phyloP scores from a whole-genome alignment of 2,113 vertebrate species.

The Perca schrenkii region DNA sequence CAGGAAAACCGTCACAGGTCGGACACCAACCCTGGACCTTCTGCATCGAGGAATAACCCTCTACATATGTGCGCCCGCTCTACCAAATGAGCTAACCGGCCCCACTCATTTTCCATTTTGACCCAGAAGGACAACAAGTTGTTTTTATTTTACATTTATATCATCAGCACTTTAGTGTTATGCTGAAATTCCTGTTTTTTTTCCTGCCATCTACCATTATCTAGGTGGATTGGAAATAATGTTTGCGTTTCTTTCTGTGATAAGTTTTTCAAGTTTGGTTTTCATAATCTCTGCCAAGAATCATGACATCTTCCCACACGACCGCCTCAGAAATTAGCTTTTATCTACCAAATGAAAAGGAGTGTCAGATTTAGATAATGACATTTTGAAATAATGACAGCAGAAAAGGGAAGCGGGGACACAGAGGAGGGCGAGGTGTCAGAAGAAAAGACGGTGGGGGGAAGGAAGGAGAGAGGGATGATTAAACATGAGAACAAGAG shows the following conservation, averaged over 20 bases:
- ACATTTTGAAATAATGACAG: conserved; percentile 35
- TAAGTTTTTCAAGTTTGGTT: neutral
- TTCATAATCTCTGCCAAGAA: conserved; percentile 16
- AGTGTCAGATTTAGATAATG: conserved; percentile 26
- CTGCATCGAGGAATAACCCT: too few species aligned
- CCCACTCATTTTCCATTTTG: too few species aligned
- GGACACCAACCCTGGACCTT: too few species aligned
- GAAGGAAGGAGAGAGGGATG: neutral
- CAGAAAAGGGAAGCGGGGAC: neutral
- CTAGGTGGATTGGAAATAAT: conserved; percentile 18
- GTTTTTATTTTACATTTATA: neutral
- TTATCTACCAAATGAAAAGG: conserved; percentile 2
- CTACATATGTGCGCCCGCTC: too few species aligned
- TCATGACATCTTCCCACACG: conserved; percentile 8
- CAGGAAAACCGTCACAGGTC: too few species aligned
- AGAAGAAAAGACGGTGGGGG: neutral
- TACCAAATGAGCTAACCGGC: too few species aligned
- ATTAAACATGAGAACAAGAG: neutral
- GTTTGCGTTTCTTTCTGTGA: conserved; percentile 5
- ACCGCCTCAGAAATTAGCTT: conserved; percentile 19
- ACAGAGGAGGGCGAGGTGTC: neutral
- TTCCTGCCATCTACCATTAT: conserved; percentile 11
- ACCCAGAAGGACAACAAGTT: too few species aligned
- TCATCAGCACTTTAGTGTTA: neutral
- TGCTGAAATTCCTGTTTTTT: neutral